Evolutionary conservation across 2,888 invertebrate genomes (phyloP), one percentile per base, ranked within the genome.

Genomic region (Sarcophaga variegata): DNA sequence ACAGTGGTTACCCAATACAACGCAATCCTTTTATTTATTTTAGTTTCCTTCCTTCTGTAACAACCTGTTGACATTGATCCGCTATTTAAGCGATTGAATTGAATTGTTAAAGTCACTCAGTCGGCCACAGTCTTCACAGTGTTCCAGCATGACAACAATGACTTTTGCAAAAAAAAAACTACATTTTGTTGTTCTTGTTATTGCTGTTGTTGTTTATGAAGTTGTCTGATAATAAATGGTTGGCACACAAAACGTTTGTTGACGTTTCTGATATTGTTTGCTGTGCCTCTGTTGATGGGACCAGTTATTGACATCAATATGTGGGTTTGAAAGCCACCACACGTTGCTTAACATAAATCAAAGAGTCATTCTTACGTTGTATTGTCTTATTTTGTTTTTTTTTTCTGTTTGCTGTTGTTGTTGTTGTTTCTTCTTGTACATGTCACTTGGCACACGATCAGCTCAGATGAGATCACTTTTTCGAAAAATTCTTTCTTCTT

Each of bases 361-460:
- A 63, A 76, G 69, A 70, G 60, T 22, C 49, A 49, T 75, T 75
- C 25, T 17, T 59, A 27, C 22, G 22, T 22, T 22, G 22, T 22
- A 22, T 22, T 22, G 22, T 22, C 22, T 22, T 22, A 22, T 22
- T 22, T 22, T 22, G 22, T 22, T 6, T 3, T 27, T 37, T 37
- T 37, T 37, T 37, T 6, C 8, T 37, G 6, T 37, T 37, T 37
- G 1, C 8, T 37, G 37, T 37, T 37, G 37, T 6, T 37, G 37
- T 37, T 37, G 37, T 37, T 37, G 37, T 49, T 63, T 47, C 49
- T 54, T 47, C 12, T 69, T 75, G n/a, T 70, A 27, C 80, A 71
- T 76, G 80, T 85, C 84, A 85, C 76, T 85, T 81, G 86, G 80
- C 86, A 83, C 86, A 86, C 86, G 86, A 77, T 81, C 76, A 72